Evolutionary conservation across 1,140 invertebrate genomes (phyloP).

Genomic region (Hormaphis cornu): DNA sequence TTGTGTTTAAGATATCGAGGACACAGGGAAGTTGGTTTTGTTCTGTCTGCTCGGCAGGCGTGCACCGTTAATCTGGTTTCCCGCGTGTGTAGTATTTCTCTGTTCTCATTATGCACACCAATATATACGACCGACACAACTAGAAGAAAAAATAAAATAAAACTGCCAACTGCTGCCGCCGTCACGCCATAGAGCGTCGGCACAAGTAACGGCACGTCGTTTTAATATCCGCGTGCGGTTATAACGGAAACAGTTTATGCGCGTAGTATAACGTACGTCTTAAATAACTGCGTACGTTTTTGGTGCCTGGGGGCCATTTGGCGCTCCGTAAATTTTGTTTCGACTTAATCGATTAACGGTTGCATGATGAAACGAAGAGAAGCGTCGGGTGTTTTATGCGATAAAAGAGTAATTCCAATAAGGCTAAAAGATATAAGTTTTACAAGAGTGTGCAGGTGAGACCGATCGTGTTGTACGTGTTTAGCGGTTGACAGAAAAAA

Average conservation of each 20-base stretch:
- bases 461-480: too few relatives aligned
- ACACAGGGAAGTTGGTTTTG: not conserved
- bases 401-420: too few relatives aligned
- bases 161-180: not conserved
- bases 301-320: too few relatives aligned
- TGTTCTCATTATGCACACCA: constrained; percentile 21
- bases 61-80: constrained; percentile 31
- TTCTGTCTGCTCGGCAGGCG: not conserved
- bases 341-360: too few relatives aligned
- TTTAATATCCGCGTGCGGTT: constrained; percentile 22
- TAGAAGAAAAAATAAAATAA: constrained; percentile 17
- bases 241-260: constrained; percentile 31
- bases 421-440: too few relatives aligned
- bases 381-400: too few relatives aligned
- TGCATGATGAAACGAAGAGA: too few relatives aligned
- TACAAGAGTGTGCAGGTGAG: too few relatives aligned
- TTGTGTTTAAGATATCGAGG: not conserved
- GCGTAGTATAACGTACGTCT: too few relatives aligned
- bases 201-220: constrained; percentile 24
- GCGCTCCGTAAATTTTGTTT: too few relatives aligned
- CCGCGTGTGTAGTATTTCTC: not conserved
- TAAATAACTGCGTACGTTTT: too few relatives aligned
- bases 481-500: too few relatives aligned
- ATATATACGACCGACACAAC: constrained; percentile 13
- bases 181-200: not conserved